Conservation (phyloP, 1,140 invertebrate genomes). For the Sycophaga agraensis region DNA sequence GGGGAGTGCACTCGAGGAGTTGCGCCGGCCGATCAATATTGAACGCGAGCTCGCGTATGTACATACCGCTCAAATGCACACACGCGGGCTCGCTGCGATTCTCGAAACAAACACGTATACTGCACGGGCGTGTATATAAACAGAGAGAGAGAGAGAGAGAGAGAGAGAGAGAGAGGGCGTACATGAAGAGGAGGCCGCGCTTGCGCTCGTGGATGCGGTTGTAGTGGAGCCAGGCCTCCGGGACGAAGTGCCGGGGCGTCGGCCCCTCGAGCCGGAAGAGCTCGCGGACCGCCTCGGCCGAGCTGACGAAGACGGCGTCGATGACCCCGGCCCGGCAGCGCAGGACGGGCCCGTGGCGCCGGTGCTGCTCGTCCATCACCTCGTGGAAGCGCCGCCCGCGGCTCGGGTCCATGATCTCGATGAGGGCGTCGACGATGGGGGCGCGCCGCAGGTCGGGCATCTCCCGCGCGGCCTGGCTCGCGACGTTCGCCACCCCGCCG, state of each 20-base stretch:
- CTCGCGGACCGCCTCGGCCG: slow-evolving; percentile 67
- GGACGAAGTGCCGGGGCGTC: slow-evolving; percentile 76
- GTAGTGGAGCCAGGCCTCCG: slow-evolving; percentile 80
- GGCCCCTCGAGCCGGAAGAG: slow-evolving; percentile 77
- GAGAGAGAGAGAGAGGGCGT: slow-evolving; percentile 32
- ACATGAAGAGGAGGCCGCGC: slow-evolving; percentile 87
- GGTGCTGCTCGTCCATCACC: slow-evolving; percentile 73
- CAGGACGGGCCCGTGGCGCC: slow-evolving; percentile 74
- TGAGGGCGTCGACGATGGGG: slow-evolving; percentile 49
- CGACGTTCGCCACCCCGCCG: not conserved
- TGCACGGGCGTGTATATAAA: no score
- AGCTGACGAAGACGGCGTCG: slow-evolving; percentile 71
- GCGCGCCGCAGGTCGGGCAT: slow-evolving; percentile 49
- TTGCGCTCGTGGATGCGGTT: slow-evolving; percentile 70
- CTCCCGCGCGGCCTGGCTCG: not conserved
- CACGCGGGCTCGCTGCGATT: no score
- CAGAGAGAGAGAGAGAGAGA: no score
- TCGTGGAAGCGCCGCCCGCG: slow-evolving; percentile 63
- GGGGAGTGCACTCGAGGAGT: slow-evolving; percentile 65
- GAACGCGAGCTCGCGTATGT: no score
- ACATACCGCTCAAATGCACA: no score
- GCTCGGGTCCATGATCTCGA: slow-evolving; percentile 45
- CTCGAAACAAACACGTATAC: no score
- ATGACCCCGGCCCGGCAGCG: slow-evolving; percentile 68
- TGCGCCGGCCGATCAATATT: no score